Evolutionary conservation across 2,113 vertebrate species (phyloP), one percentile per base, ranked within the genome.

Genomic region (Monarcha castaneiventris): DNA sequence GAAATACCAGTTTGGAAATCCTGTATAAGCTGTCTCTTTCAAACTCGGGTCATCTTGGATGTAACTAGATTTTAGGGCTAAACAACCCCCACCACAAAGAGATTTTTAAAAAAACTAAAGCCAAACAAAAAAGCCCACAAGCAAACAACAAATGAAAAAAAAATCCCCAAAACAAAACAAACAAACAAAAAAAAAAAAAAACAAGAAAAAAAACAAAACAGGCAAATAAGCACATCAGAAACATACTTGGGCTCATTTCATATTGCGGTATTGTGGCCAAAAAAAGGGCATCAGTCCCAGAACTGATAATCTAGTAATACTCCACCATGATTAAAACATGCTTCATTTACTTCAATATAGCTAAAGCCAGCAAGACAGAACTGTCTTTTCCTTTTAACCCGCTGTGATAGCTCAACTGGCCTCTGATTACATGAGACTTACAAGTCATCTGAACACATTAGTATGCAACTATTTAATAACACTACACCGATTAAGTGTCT

Each of bases 401-500:
- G 4, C 29, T 77, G 55, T 90, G 78, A 83, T 69, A 46, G 74
- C 58, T 94, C 74, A 83, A 59, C 35, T 76, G 43, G 75, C 39
- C n/a, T 83, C 51, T 87, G 46, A 94, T 90, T 89, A 80, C 55
- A 44, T 18, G 66, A 85, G 27, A 27, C 12, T 90, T 83, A 76
- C 78, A 91, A 93, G 59, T 88, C 59, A 95, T 71, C 67, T 77
- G 62, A 91, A 82, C 37, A 66, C 19, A 74, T 77, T 66, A 73
- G 11, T 27, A 87, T 63, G 67, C 71, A 87, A 75, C 66, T 94
- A 68, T 89, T 95, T 95, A 87, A 95, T 83, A 93, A 95, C 54
- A 89, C 32, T n/a, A 35, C 73, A 76, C n/a, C 54, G 74, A 95
- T 95, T 62, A 82, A 82, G 26, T 79, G 78, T 41, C 91, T 91